Percentiles rank a stretch among this genome's conserved stretches.
These are phyloP conservation scores for Yasuhikotakia modesta DNA, from an alignment of 2,797 vertebrate genomes.

Conservation along the genomic window DNA sequence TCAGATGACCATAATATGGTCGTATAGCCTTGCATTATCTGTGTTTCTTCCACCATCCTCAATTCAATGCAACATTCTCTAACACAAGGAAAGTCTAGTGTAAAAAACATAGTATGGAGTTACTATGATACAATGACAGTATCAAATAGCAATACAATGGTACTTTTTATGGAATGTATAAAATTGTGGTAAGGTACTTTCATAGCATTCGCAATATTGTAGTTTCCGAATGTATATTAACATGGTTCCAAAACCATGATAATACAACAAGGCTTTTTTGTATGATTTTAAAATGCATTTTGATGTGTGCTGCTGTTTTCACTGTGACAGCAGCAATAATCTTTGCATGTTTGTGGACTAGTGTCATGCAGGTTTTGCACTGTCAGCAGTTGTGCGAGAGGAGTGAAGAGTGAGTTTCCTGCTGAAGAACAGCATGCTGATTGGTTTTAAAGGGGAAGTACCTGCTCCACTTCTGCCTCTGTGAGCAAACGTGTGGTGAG, in stretches of 20 bases:
- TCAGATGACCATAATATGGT: background rate
- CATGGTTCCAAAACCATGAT: background rate
- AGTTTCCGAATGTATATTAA: background rate
- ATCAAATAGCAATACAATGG: background rate
- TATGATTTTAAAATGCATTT: background rate
- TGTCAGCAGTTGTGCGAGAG: conserved; percentile 16
- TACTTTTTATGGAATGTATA: no score
- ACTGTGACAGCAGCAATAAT: background rate
- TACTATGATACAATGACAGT: background rate
- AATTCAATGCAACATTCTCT: no score
- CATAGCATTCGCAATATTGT: background rate
- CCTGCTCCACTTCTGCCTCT: conserved; percentile 89
- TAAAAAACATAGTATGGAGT: background rate
- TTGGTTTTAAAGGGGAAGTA: conserved; percentile 66
- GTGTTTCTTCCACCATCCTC: background rate
- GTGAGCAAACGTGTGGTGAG: conserved; percentile 80
- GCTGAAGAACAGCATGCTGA: conserved; percentile 62
- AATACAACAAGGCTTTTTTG: background rate
- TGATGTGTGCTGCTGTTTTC: background rate
- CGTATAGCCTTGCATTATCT: no score
- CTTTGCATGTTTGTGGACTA: background rate
- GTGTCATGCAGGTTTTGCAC: background rate
- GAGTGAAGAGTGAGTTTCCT: conserved; percentile 77
- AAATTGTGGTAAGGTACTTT: no score
- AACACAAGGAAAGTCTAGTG: background rate